These are phyloP conservation scores for Bradynema listronoti DNA, from an alignment of 1,140 invertebrate genomes.

Conservation along the genomic window DNA sequence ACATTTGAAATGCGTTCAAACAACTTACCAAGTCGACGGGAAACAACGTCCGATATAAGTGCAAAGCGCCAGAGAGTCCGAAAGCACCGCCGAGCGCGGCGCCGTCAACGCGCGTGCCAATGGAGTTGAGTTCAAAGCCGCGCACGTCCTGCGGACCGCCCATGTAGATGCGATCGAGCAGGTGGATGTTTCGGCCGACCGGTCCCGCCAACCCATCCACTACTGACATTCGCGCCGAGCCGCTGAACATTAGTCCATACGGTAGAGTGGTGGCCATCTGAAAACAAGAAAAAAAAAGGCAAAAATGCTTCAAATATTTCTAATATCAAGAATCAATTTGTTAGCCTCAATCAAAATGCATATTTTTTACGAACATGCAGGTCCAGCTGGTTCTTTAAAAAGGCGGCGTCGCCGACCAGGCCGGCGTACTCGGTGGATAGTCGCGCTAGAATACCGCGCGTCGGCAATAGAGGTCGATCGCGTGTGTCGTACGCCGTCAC, in stretches of 20 bases:
- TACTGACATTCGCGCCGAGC: slow-evolving; percentile 34
- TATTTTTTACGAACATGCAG: slow-evolving; percentile 29
- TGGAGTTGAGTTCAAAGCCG: slow-evolving; percentile 51
- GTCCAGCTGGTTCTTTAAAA: slow-evolving; percentile 47
- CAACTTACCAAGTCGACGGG: slow-evolving; percentile 42
- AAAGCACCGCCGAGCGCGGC: slow-evolving; percentile 41
- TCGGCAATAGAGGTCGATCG: slow-evolving; percentile 46
- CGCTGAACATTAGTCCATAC: slow-evolving; percentile 35
- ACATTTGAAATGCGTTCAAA: background rate
- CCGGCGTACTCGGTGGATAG: slow-evolving; percentile 41
- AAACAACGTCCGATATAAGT: slow-evolving; percentile 44
- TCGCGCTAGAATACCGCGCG: slow-evolving; percentile 13
- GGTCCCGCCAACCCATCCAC: slow-evolving; percentile 35
- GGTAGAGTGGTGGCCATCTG: slow-evolving; percentile 44
- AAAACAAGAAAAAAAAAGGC: slow-evolving; percentile 12
- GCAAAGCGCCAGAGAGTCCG: slow-evolving; percentile 33
- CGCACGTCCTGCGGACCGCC: slow-evolving; percentile 53
- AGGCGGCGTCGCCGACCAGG: slow-evolving; percentile 48
- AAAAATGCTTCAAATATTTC: background rate
- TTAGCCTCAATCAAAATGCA: slow-evolving; percentile 1
- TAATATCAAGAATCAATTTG: background rate
- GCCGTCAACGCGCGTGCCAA: slow-evolving; percentile 41
- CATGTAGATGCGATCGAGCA: slow-evolving; percentile 50
- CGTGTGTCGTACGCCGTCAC: slow-evolving; percentile 34
- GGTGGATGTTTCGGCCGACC: slow-evolving; percentile 41